These are phyloP conservation scores for Catonia carolina DNA, from an alignment of 2,888 invertebrate species.

Conservation along the genomic window DNA sequence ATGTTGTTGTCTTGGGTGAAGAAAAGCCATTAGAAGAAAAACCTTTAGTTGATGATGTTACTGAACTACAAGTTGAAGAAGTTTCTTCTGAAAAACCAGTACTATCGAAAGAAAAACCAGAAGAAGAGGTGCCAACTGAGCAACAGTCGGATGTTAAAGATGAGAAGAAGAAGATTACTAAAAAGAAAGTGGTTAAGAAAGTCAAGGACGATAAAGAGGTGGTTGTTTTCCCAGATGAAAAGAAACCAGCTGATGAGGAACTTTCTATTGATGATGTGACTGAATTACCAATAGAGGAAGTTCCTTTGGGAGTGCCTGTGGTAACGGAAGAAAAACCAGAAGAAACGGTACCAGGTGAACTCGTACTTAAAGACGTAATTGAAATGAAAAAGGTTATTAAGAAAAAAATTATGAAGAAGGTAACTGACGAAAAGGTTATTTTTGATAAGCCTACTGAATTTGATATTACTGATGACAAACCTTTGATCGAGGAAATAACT, in stretches of 20 bases:
- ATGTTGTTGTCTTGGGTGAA: slow-evolving; percentile 26
- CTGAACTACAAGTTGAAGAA: not conserved
- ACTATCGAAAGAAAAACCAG: slow-evolving; percentile 37
- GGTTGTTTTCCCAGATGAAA: slow-evolving; percentile 28
- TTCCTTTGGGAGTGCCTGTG: no score
- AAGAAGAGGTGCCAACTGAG: not conserved
- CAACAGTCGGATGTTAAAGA: slow-evolving; percentile 4
- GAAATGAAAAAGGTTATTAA: slow-evolving; percentile 14
- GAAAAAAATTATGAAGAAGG: slow-evolving; percentile 23
- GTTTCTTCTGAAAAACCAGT: no score
- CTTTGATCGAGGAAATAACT: no score
- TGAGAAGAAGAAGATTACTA: not conserved
- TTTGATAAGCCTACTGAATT: slow-evolving; percentile 12
- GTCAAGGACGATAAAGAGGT: no score
- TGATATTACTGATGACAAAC: slow-evolving; percentile 2
- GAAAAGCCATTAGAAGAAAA: slow-evolving; percentile 34
- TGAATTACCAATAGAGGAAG: no score
- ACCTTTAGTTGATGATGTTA: slow-evolving; percentile 14
- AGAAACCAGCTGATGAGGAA: not conserved
- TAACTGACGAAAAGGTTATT: slow-evolving; percentile 13
- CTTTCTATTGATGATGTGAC: slow-evolving; percentile 7
- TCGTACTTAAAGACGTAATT: not conserved
- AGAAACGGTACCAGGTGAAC: no score
- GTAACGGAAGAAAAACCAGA: no score
- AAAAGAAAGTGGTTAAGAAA: slow-evolving; percentile 42